Base-by-base conservation (phyloP, 2,888 invertebrate genomes). In the Thelaira solivaga region DNA sequence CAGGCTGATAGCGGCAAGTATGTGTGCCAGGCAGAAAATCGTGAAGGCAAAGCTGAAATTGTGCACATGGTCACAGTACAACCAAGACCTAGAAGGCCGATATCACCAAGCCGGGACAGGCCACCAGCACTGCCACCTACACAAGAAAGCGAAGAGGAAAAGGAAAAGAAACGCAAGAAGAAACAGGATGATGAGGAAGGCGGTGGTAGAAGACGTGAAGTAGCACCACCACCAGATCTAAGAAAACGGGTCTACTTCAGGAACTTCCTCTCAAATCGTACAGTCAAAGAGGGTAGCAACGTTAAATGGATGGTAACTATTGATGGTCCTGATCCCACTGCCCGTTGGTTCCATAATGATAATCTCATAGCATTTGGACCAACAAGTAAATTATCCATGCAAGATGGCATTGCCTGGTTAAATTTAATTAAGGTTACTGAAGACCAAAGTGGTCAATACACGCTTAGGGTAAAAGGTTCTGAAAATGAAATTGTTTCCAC, bases 251-350 rank as follows among this genome's bases (percentile, higher is more conserved):
- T 89, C 2, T 87, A 88, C 78, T 96, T 96, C 85, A 93, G 94
- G 43, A 95, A 94, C 18, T 92, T 92, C 82, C 89, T 96, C 39
- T 93, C 93, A 0, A 94, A 96, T 84, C 91, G 95, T 82, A 94
- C 94, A 1, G 94, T 94, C 2, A 92, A 93, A 0, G 92, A 92
- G 83, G 94, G 94, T 3, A 93, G 94, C 20, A 91, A 93, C 79
- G 92, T 95, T 10, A 94, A 94, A 88, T 89, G 96, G 80, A 94
- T 94, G 16, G 96, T 96, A 82, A 94, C 93, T 80, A 92, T 95
- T 16, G 90, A 95, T 61, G 94, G 94, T 1, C 92, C 93, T 0
- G 94, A 94, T 68, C 93, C 95, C 29, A 90, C 90, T 29, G 90
- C 95, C 3, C 91, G 92, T 57, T 96, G 96, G 96, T 92, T 92